Evolutionary conservation across 2,797 vertebrate genomes (phyloP).

Genomic region (Phylloscopus collybita): DNA sequence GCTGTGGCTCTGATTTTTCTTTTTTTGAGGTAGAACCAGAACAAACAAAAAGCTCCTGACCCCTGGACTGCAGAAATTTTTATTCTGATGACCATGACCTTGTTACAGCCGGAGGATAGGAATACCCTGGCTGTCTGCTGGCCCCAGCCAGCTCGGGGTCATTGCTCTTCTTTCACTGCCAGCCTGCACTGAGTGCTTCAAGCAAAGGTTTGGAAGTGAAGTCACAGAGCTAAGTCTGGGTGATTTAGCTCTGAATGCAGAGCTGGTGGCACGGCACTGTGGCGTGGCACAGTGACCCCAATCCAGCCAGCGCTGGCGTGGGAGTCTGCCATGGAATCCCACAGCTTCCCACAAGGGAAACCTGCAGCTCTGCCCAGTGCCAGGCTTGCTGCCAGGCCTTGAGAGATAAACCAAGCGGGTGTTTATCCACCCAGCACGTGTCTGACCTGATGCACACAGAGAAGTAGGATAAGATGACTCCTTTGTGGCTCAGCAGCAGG

Average conservation of each 20-base stretch:
- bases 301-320: accelerated
- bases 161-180: neutral
- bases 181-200: neutral
- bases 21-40: neutral
- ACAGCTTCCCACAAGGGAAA: neutral
- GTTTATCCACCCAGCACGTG: neutral
- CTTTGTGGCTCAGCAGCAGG: neutral
- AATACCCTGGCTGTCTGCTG: neutral
- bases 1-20: neutral
- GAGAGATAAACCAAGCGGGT: neutral
- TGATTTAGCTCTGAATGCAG: neutral
- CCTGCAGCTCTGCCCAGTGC: neutral
- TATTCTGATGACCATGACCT: neutral
- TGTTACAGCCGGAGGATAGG: neutral
- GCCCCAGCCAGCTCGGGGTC: neutral
- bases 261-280: accelerated
- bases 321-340: neutral
- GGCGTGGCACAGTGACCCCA: neutral
- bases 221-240: accelerated
- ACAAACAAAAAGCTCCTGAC: neutral
- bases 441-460: neutral
- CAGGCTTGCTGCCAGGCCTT: conserved; percentile 40
- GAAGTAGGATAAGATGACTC: neutral
- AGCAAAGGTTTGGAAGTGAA: neutral
- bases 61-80: neutral